Evolutionary conservation across 2,888 invertebrate species (phyloP).

Genomic region (Drosophila vallismaia): DNA sequence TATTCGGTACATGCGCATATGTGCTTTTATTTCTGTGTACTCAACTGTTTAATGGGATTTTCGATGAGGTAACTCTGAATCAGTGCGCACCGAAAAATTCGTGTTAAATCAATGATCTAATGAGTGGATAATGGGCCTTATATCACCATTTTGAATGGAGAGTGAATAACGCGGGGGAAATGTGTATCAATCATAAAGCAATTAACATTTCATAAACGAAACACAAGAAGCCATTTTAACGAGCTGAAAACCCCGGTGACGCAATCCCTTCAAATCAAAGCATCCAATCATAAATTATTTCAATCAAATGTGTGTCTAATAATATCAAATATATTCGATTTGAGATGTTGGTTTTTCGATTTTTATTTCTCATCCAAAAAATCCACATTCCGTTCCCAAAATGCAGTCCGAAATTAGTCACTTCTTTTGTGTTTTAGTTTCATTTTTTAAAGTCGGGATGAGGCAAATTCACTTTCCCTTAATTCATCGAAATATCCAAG

Average conservation of each 20-base stretch:
- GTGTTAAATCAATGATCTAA: conserved; percentile 28
- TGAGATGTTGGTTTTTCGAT: too few species aligned
- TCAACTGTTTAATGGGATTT: conserved; percentile 12
- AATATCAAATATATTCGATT: too few species aligned
- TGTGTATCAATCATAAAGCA: conserved; percentile 7
- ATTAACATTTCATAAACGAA: not conserved
- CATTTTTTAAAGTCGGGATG: not conserved
- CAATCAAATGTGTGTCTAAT: too few species aligned
- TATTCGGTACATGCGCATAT: not conserved
- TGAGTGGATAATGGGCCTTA: conserved; percentile 8
- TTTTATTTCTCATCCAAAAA: not conserved
- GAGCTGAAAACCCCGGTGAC: not conserved
- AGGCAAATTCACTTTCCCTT: conserved; percentile 9
- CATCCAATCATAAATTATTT: too few species aligned
- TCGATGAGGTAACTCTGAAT: conserved; percentile 20
- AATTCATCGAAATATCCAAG: not conserved
- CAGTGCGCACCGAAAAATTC: not conserved
- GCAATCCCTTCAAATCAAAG: not conserved
- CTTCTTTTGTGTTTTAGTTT: not conserved
- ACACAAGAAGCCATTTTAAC: not conserved
- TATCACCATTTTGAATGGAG: not conserved
- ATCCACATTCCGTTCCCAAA: not conserved
- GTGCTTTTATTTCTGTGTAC: conserved; percentile 16
- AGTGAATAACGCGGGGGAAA: conserved; percentile 3
- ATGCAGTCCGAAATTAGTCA: not conserved